phyloP scores from a whole-genome alignment of 2,888 invertebrate genomes.

The Stenodera caucasica region DNA sequence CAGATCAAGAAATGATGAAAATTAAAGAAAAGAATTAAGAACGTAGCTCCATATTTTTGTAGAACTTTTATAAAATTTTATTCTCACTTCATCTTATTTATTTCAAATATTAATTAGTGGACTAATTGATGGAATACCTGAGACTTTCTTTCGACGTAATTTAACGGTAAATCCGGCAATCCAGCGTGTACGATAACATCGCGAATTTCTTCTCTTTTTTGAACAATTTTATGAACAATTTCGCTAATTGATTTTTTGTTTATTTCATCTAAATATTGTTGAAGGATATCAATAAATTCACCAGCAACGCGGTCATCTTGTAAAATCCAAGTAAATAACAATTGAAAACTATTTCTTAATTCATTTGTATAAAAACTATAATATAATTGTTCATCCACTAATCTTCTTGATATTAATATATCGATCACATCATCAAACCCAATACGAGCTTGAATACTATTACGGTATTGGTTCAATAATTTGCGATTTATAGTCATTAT shows the following conservation, averaged over 20 bases:
- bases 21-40: no score
- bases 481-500: slow-evolving; percentile 9
- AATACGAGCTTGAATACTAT: neutral
- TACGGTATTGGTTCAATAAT: slow-evolving; percentile 6
- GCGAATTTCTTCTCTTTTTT: slow-evolving; percentile 12
- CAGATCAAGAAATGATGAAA: no score
- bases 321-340: slow-evolving; percentile 13
- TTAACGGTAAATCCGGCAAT: slow-evolving; percentile 61
- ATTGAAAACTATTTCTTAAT: slow-evolving; percentile 11
- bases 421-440: slow-evolving; percentile 10
- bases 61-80: no score
- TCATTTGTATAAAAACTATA: neutral
- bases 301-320: slow-evolving; percentile 18
- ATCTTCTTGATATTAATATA: slow-evolving; percentile 3
- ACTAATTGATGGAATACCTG: neutral
- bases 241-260: neutral
- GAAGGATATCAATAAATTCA: slow-evolving; percentile 15
- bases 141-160: slow-evolving; percentile 58
- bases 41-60: no score
- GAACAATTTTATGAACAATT: slow-evolving; percentile 14
- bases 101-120: no score
- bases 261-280: neutral
- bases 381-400: neutral
- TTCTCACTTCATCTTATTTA: no score
- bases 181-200: slow-evolving; percentile 56